phyloP scores from a whole-genome alignment of 2,797 vertebrate species.

The Lacerta bilineata region DNA sequence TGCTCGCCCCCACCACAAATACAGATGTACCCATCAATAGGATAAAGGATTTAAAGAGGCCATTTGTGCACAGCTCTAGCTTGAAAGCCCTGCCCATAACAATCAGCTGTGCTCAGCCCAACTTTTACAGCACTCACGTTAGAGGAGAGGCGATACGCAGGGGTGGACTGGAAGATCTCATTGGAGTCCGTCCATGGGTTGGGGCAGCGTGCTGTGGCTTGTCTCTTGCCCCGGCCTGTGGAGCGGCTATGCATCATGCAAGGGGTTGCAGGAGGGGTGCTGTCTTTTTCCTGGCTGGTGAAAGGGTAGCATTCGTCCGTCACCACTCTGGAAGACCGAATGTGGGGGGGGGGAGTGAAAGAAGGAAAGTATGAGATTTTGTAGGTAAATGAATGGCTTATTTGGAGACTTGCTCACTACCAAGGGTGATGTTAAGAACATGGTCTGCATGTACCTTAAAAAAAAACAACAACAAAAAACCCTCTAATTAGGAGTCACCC shows the following conservation, averaged over 20 bases:
- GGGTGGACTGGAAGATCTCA: slow-evolving; percentile 86
- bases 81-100: neutral
- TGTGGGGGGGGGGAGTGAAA: neutral
- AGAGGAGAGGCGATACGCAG: slow-evolving; percentile 82
- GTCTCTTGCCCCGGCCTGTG: slow-evolving; percentile 92
- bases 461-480: too few relatives aligned
- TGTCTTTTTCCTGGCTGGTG: slow-evolving; percentile 71
- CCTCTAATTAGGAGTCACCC: neutral
- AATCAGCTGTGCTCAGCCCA: neutral
- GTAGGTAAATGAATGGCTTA: neutral
- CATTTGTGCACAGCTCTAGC: too few relatives aligned
- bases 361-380: too few relatives aligned
- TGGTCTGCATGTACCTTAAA: neutral
- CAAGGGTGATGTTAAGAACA: too few relatives aligned
- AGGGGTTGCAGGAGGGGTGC: slow-evolving; percentile 68
- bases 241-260: slow-evolving; percentile 98
- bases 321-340: slow-evolving; percentile 85
- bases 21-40: too few relatives aligned
- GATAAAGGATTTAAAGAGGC: too few relatives aligned
- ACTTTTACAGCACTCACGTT: slow-evolving; percentile 71
- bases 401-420: neutral
- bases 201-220: slow-evolving; percentile 81
- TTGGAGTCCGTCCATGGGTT: slow-evolving; percentile 76
- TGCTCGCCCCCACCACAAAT: neutral
- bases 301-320: slow-evolving; percentile 95